phyloP scores from a whole-genome alignment of 2,888 invertebrate genomes.

The Limnephilus rhombicus region DNA sequence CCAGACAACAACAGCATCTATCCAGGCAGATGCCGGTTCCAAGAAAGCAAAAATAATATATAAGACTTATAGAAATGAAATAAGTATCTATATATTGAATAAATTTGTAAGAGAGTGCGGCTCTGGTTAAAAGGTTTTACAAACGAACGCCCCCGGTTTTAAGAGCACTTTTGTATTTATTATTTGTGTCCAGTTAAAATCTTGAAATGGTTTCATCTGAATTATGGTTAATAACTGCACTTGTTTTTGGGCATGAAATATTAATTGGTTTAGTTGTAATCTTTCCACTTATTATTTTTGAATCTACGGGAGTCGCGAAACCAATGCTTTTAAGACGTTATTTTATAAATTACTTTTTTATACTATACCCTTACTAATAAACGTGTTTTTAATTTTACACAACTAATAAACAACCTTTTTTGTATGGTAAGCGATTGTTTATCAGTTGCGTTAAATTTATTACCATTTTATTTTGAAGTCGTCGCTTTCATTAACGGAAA shows the following conservation, averaged over 20 bases:
- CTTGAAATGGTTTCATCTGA: neutral
- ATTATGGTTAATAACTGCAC: neutral
- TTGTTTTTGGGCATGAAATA: neutral
- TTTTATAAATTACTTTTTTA: too few species aligned
- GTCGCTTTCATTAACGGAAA: too few species aligned
- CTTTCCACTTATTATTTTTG: neutral
- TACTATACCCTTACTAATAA: too few species aligned
- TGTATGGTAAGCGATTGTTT: too few species aligned
- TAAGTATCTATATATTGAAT: neutral
- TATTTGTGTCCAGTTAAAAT: constrained; percentile 1
- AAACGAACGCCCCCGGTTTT: neutral
- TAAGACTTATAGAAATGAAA: neutral
- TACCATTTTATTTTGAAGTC: too few species aligned
- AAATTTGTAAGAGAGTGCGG: neutral
- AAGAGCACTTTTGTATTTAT: neutral
- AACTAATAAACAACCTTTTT: too few species aligned
- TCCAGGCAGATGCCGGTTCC: too few species aligned
- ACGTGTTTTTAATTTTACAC: too few species aligned
- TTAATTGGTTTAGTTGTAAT: neutral
- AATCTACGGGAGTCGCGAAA: neutral
- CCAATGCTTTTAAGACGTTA: too few species aligned
- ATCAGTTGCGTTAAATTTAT: too few species aligned
- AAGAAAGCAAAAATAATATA: too few species aligned
- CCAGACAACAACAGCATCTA: too few species aligned
- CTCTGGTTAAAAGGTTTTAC: neutral